Evolutionary conservation across 1,140 invertebrate species (phyloP), one percentile per base, ranked within the genome.

Genomic region (Brachionus rubens): DNA sequence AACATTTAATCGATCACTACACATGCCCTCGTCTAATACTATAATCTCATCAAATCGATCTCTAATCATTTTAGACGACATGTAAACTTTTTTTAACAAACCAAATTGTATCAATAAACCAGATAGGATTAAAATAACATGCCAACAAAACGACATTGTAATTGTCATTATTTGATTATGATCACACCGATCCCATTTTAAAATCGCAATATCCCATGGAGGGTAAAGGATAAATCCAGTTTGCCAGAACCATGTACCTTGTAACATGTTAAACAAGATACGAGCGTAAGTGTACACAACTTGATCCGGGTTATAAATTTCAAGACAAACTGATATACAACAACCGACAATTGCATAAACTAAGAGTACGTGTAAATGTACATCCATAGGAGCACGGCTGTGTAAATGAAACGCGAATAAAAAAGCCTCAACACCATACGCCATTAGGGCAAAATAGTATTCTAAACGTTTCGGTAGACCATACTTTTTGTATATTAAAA

Each of bases 211-310:
- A 21, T 41, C 33, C 12, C 81, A 47, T 7, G 86, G 87, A 19
- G 84, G 84, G 78, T 87, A 86, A 21, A 87, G 79, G 65, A 87
- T 85, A 80, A 86, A 87, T 0, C 83, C 87, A 10, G 87, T 80
- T 76, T 86, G 85, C 79, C 82, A 85, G 79, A 87, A 87, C 87
- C 87, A 87, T 0, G 85, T 85, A 6, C 86, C 87, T 77, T 87
- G 87, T 24, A 87, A 77, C 4, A 87, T 72, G 1, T 83, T 80
- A 54, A 84, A 84, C 76, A 83, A 86, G 1, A 80, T 75, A 16
- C 86, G 79, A 10, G 78, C 46, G n/a, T 87, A 77, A 2, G 85
- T 79, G 0, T 80, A 78, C 9, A 86, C 33, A 5, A 87, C 78
- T 70, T 81, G 82, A 46, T 81, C 76, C 6, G 81, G 80, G 75